Percentiles rank a stretch among this genome's conserved stretches.
phyloP scores from a whole-genome alignment of 2,888 invertebrate species.

The Folsomia candida region DNA sequence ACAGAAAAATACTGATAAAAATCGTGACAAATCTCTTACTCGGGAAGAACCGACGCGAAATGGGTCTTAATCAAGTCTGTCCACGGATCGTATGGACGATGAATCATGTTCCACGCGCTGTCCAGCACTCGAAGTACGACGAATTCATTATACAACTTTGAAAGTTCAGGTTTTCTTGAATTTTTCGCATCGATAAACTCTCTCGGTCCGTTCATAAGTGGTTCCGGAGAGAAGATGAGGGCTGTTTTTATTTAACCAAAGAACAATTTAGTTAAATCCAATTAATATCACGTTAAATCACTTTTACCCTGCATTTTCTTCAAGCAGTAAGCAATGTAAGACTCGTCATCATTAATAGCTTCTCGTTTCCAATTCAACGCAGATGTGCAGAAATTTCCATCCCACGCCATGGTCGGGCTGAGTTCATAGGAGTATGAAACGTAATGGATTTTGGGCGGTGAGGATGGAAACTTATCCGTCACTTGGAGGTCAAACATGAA shows the following conservation, averaged over 20 bases:
- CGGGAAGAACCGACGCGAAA: conserved; percentile 30
- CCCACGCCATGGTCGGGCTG: conserved; percentile 93
- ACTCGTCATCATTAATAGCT: conserved; percentile 62
- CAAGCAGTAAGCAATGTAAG: conserved; percentile 74
- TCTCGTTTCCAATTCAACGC: conserved; percentile 81
- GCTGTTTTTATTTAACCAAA: no score
- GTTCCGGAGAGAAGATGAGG: conserved; percentile 86
- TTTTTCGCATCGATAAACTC: conserved; percentile 89
- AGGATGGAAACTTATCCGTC: conserved; percentile 83
- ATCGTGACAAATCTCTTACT: conserved; percentile 23
- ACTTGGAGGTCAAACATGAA: conserved; percentile 93
- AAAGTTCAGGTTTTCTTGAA: conserved; percentile 86
- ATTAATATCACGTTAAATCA: not conserved
- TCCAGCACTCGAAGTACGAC: conserved; percentile 87
- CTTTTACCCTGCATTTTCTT: conserved; percentile 77
- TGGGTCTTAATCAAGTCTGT: conserved; percentile 31
- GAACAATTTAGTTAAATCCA: not conserved
- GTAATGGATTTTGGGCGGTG: conserved; percentile 87
- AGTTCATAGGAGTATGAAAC: conserved; percentile 85
- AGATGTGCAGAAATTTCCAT: conserved; percentile 88
- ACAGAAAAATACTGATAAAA: no score
- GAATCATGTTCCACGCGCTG: conserved; percentile 76
- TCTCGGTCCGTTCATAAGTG: conserved; percentile 94
- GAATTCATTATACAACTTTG: conserved; percentile 95
- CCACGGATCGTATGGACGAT: conserved; percentile 65